Percentiles rank a stretch among this genome's conserved stretches.
These are phyloP conservation scores for Myrmophylax atrothorax DNA, from an alignment of 2,113 vertebrate species.

Conservation along the genomic window DNA sequence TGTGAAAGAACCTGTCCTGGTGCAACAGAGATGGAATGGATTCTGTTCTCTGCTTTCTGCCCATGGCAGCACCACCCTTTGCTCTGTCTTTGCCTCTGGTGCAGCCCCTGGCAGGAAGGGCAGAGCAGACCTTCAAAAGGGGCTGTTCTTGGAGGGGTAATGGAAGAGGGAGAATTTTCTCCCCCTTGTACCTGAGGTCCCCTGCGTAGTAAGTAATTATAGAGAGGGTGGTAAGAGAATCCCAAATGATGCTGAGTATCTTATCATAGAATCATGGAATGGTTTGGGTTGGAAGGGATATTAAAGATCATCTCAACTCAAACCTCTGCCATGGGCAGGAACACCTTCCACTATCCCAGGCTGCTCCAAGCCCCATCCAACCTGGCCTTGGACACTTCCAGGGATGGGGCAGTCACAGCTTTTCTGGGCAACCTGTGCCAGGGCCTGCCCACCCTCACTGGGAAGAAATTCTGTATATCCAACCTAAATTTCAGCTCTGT, in stretches of 20 bases:
- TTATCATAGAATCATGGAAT: not conserved
- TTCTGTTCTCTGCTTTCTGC: not conserved
- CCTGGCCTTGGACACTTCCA: not conserved
- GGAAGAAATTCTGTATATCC: not conserved
- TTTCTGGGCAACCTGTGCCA: not conserved
- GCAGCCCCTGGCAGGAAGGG: not conserved
- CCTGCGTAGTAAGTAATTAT: not conserved
- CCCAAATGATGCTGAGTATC: not conserved
- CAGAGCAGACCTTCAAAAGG: not conserved
- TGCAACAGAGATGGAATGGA: not conserved
- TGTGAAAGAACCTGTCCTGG: not conserved
- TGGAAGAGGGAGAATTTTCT: not conserved
- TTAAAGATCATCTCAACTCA: not conserved
- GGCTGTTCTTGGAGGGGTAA: not conserved
- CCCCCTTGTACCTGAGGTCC: not conserved
- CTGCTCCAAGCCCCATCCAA: accelerated
- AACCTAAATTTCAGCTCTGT: not conserved
- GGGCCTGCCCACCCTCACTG: accelerated
- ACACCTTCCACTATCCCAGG: accelerated
- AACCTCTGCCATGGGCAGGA: not conserved
- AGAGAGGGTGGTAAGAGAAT: not conserved
- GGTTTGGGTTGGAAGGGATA: not conserved
- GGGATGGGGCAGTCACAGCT: not conserved
- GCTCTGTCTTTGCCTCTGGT: not conserved
- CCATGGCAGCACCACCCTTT: not conserved